Base-by-base conservation (phyloP, 2,113 vertebrate genomes). In the Sapajus apella region DNA sequence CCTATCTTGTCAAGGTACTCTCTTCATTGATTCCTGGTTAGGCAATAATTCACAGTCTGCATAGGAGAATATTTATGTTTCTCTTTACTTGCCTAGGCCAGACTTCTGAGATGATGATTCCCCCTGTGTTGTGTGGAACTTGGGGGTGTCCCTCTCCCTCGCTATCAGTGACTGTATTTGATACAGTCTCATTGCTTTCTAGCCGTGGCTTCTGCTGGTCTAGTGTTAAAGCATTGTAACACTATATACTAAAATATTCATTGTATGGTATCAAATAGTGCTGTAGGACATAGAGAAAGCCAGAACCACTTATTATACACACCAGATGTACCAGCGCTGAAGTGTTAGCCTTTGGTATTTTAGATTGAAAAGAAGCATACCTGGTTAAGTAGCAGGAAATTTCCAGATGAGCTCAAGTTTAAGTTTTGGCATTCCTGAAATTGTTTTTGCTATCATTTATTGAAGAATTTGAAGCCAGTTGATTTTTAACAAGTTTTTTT, bases 371-470 rank as follows among this genome's bases (percentile, higher is more conserved):
- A 93, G 81, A 86, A 20, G 27, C n/a, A 13, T 88, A 52, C 8
- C 27, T 86, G 68, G 23, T 83, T 85, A 89, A 68, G 35, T 58
- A 50, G 66, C 66, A 27, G 16, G 37, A 45, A 77, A 52, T 97
- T 86, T 95, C 79, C 92, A 72, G 81, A 40, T 88, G 55, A 92
- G 45, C 64, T 93, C 56, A 72, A 47, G 23, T 87, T 94, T 92
- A 75, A 94, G 77, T 76, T 64, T 8, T 37, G 25, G 23, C 12
- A n/a, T 94, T 93, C 37, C 17, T 96, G 47, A 82, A 86, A 37
- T 87, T 91, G 30, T 88, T 95, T 95, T 88, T 72, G 70, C 72
- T 85, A 2, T 89, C 56, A 32, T 76, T 87, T 76, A 90, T 61
- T 72, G 73, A 83, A 87, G 58, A 91, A 75, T 55, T 73, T 90